Evolutionary conservation across 2,888 invertebrate species (phyloP).

Genomic region (Euplagia quadripunctaria): DNA sequence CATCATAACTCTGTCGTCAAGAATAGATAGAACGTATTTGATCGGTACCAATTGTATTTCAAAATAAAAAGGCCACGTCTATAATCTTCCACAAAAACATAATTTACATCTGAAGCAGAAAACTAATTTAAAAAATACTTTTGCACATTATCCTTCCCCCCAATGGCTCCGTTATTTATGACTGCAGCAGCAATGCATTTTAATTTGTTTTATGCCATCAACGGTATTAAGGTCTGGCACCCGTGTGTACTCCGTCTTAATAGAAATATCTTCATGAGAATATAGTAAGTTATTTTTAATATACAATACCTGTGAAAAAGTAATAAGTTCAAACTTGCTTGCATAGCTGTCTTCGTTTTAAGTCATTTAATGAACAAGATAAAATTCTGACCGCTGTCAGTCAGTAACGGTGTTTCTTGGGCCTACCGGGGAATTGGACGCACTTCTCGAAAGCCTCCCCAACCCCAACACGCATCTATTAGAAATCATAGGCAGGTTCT

Average conservation of each 20-base stretch:
- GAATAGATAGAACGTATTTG: no score
- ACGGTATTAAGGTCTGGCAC: conserved; percentile 59
- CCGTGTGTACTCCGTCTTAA: conserved; percentile 34
- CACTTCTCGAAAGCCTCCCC: no score
- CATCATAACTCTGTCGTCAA: no score
- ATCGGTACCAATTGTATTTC: no score
- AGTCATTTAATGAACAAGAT: background rate
- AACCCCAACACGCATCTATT: no score
- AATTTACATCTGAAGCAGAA: conserved; percentile 12
- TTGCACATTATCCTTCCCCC: conserved; percentile 30
- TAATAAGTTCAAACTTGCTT: background rate
- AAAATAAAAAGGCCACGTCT: no score
- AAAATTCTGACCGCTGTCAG: no score
- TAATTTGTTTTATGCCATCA: conserved; percentile 68
- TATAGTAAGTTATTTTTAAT: conserved; percentile 4
- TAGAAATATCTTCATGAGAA: conserved; percentile 44
- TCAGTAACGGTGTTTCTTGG: no score
- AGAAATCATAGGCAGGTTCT: no score
- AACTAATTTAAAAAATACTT: conserved; percentile 27
- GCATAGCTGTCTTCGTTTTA: background rate
- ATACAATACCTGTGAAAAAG: background rate
- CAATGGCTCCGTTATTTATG: conserved; percentile 62
- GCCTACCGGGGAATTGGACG: no score
- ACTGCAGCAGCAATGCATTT: conserved; percentile 67
- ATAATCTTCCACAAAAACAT: background rate